Evolutionary conservation across 2,888 invertebrate genomes (phyloP).

Genomic region (Gymnocheta viridis): DNA sequence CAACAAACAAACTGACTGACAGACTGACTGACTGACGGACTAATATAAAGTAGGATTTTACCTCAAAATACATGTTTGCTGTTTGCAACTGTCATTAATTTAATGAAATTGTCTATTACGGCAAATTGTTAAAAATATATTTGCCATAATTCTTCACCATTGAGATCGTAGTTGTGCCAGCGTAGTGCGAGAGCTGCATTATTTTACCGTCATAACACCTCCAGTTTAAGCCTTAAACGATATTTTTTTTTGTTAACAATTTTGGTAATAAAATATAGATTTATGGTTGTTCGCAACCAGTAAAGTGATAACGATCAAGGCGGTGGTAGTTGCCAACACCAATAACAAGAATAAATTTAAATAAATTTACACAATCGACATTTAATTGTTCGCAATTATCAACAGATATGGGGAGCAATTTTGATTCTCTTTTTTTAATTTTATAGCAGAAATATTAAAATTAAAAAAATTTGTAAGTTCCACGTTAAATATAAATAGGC

Average conservation of each 20-base stretch:
- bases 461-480: too few relatives aligned
- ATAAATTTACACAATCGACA: constrained; percentile 49
- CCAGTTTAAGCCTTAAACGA: constrained; percentile 34
- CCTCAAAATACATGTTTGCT: constrained; percentile 30
- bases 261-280: constrained; percentile 29
- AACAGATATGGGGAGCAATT: neutral
- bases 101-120: constrained; percentile 59
- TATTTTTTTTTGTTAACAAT: neutral
- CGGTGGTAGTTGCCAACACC: constrained; percentile 24
- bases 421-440: neutral
- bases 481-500: too few relatives aligned
- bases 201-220: constrained; percentile 8
- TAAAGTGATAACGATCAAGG: constrained; percentile 20
- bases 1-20: constrained; percentile 4
- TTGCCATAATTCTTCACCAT: constrained; percentile 52
- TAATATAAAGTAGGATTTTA: constrained; percentile 4
- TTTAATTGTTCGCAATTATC: constrained; percentile 15
- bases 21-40: neutral
- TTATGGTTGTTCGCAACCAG: neutral
- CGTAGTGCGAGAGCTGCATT: constrained; percentile 14
- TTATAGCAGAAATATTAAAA: too few relatives aligned
- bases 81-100: constrained; percentile 49
- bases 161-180: neutral
- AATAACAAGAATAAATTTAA: constrained; percentile 33
- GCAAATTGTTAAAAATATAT: constrained; percentile 31